These are phyloP conservation scores for Pseudomyrmex sp. DNA, from an alignment of 1,140 invertebrate species.

Conservation along the genomic window DNA sequence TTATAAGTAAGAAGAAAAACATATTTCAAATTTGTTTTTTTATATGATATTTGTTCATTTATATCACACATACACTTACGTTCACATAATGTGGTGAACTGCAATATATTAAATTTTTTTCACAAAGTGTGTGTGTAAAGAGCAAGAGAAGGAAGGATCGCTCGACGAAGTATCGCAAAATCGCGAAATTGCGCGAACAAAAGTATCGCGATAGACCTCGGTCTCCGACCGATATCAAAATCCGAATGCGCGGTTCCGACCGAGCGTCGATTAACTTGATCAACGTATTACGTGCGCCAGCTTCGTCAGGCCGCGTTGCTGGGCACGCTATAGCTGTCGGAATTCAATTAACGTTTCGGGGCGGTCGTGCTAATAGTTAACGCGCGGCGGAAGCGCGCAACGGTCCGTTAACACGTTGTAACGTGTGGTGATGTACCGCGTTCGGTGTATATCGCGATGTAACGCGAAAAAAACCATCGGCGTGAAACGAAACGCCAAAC, in stretches of 20 bases:
- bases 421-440: conserved; percentile 15
- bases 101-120: neutral
- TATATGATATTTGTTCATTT: too few relatives aligned
- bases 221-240: conserved; percentile 65
- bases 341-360: conserved; percentile 72
- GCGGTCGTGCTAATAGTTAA: conserved; percentile 60
- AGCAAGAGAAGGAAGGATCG: neutral
- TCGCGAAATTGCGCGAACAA: neutral
- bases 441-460: conserved; percentile 7
- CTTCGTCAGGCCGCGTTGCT: conserved; percentile 62
- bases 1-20: neutral
- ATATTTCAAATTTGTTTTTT: neutral
- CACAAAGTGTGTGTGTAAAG: neutral
- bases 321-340: conserved; percentile 58
- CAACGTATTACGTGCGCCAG: conserved; percentile 72
- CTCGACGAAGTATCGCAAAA: neutral
- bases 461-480: conserved; percentile 36
- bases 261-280: conserved; percentile 75
- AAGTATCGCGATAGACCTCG: conserved; percentile 20
- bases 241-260: conserved; percentile 57
- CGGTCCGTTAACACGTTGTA: conserved; percentile 38
- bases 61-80: neutral
- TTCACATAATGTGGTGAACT: neutral
- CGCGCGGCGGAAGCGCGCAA: conserved; percentile 49
- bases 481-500: conserved; percentile 54